Conservation (phyloP, 1,140 invertebrate genomes). For the Drosophila nannoptera region DNA sequence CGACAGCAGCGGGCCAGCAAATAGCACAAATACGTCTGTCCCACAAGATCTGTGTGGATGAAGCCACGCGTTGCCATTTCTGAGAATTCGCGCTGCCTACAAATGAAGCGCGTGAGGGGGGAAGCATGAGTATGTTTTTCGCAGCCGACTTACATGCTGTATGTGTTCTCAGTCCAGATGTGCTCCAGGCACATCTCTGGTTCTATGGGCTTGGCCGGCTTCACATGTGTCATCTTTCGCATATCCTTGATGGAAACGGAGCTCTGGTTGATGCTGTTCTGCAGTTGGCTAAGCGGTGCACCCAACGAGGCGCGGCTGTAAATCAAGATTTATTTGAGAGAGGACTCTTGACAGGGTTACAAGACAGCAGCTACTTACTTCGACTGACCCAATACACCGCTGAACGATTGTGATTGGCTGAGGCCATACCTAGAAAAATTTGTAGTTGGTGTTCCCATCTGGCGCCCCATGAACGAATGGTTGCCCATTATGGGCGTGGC, state of each 20-base stretch:
- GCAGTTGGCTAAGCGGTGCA: slow-evolving; percentile 67
- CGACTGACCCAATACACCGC: slow-evolving; percentile 61
- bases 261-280: slow-evolving; percentile 64
- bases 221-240: slow-evolving; percentile 63
- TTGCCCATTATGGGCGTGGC: slow-evolving; percentile 34
- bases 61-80: slow-evolving; percentile 88
- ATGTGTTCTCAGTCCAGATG: slow-evolving; percentile 89
- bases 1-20: slow-evolving; percentile 84
- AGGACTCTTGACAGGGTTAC: too few relatives aligned
- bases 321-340: not conserved
- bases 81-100: slow-evolving; percentile 75
- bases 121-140: not conserved
- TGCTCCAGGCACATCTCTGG: slow-evolving; percentile 93
- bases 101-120: slow-evolving; percentile 14
- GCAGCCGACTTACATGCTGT: slow-evolving; percentile 69
- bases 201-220: slow-evolving; percentile 85
- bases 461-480: slow-evolving; percentile 46
- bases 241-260: slow-evolving; percentile 74
- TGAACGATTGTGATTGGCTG: slow-evolving; percentile 71
- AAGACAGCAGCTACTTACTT: slow-evolving; percentile 48
- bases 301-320: slow-evolving; percentile 57
- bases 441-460: slow-evolving; percentile 12
- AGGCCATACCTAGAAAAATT: slow-evolving; percentile 60
- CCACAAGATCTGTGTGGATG: slow-evolving; percentile 89
- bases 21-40: slow-evolving; percentile 91